Base-by-base conservation (phyloP, 1,140 invertebrate species). In the Ceratoteleas bidentatus region DNA sequence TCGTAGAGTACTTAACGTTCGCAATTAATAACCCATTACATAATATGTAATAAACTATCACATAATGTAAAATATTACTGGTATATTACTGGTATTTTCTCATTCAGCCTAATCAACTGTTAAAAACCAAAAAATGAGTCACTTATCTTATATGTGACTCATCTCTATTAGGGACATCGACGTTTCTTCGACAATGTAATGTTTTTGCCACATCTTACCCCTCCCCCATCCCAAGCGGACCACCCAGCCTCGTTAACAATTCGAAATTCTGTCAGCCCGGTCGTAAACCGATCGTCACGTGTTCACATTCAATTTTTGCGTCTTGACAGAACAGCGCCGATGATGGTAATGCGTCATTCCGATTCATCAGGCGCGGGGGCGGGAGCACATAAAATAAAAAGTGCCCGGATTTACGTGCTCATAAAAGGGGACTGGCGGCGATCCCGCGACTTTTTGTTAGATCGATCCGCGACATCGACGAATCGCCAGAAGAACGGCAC, bases 321-420 rank as follows among this genome's bases (percentile, higher is more conserved):
- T 34, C 2, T 7, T 11, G 49, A 61, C 45, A 61, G 43, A 53
- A 36, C 15, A 53, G 47, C 7, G 47, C 43, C n/a, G 56, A 60
- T 34, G 68, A 60, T 33, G 45, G 43, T 61, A 61, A 72, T 72
- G 57, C 16, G 43, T 72, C 68, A 53, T 69, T 69, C 38, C 54
- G 54, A 47, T 16, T 70, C 57, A 16, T 43, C 58, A 58, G 60
- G 33, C 58, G 70, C 52, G 13, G 43, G 53, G 49, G 52, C 24
- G 24, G 24, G 24, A 4, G 24, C 24, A 24, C 52, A 69, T 54
- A 43, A 65, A 72, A 60, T 57, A 72, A 72, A 72, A 54, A 79
- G 68, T 53, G 13, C n/a, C 33, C 15, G 36, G 61, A 72, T 79
- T 79, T 72, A 72, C 76, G 68, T 54, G 9, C 61, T 72, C 68